These are phyloP conservation scores for Eudasyphora cyanicolor DNA, from an alignment of 2,888 invertebrate species.

Conservation along the genomic window DNA sequence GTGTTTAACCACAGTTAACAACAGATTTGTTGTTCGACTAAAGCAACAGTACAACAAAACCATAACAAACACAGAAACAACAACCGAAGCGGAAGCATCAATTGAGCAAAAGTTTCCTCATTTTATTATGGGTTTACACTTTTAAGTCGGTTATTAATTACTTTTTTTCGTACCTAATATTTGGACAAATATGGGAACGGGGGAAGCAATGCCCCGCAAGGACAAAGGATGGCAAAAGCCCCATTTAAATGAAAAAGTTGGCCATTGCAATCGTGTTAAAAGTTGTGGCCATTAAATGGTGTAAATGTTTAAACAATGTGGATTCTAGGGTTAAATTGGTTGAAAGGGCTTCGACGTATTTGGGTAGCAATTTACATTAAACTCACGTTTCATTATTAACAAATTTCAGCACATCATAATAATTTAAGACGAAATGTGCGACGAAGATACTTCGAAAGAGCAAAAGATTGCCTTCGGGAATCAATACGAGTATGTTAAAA, in stretches of 20 bases:
- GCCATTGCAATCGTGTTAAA: background rate
- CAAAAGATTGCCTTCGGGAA: background rate
- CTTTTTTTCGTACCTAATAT: conserved; percentile 13
- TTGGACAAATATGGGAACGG: background rate
- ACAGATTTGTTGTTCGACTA: conserved; percentile 30
- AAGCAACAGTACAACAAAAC: conserved; percentile 5
- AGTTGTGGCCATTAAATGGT: background rate
- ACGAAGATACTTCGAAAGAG: background rate
- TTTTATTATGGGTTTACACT: conserved; percentile 34
- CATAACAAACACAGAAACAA: background rate
- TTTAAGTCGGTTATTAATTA: conserved; percentile 46
- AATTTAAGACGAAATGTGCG: background rate
- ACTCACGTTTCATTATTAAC: conserved; percentile 41
- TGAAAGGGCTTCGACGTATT: background rate
- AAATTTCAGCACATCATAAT: conserved; percentile 37
- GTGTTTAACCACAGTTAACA: conserved; percentile 43
- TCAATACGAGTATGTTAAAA: background rate
- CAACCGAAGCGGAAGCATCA: conserved; percentile 4
- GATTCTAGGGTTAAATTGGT: background rate
- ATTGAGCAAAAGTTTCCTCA: conserved; percentile 22
- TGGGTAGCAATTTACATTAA: background rate
- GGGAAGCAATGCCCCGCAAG: background rate
- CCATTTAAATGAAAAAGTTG: background rate
- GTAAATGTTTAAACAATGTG: background rate
- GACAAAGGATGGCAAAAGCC: background rate